phyloP scores from a whole-genome alignment of 1,140 invertebrate species.

The Cheumatopsyche charites region DNA sequence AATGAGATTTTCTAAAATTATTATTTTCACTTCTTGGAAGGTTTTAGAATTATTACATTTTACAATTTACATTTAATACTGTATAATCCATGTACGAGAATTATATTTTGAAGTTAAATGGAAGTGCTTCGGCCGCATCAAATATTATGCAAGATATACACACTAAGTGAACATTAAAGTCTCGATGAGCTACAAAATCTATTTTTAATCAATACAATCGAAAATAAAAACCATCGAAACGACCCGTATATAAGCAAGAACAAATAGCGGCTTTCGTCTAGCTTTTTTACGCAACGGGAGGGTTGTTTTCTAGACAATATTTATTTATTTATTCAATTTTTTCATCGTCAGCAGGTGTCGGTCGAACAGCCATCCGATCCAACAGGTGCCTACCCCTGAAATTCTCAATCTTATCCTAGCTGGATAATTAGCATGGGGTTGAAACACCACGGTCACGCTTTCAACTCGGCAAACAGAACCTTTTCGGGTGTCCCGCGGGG shows the following conservation, averaged over 20 bases:
- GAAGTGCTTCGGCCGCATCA: too few species aligned
- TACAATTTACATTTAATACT: too few species aligned
- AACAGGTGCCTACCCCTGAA: slow-evolving; percentile 35
- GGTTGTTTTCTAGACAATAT: too few species aligned
- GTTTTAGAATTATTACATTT: too few species aligned
- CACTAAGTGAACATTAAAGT: slow-evolving; percentile 4
- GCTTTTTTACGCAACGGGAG: background rate
- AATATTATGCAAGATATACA: too few species aligned
- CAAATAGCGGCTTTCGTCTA: background rate
- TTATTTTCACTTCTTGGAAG: too few species aligned
- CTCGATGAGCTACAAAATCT: too few species aligned
- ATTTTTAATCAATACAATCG: too few species aligned
- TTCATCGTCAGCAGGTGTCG: slow-evolving; percentile 39
- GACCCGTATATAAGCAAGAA: background rate
- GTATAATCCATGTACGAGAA: too few species aligned
- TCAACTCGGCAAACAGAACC: slow-evolving; percentile 41
- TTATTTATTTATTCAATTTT: background rate
- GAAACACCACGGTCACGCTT: slow-evolving; percentile 41
- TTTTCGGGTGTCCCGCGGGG: slow-evolving; percentile 15
- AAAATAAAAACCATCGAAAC: slow-evolving; percentile 15
- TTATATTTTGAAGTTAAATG: too few species aligned
- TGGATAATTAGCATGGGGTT: slow-evolving; percentile 41
- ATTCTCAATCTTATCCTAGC: slow-evolving; percentile 3
- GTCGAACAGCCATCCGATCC: too few species aligned
- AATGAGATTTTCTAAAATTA: too few species aligned